Percentiles rank a stretch among this genome's conserved stretches.
These are phyloP conservation scores for Saiga tatarica DNA, from an alignment of 2,113 vertebrate genomes.

Conservation along the genomic window DNA sequence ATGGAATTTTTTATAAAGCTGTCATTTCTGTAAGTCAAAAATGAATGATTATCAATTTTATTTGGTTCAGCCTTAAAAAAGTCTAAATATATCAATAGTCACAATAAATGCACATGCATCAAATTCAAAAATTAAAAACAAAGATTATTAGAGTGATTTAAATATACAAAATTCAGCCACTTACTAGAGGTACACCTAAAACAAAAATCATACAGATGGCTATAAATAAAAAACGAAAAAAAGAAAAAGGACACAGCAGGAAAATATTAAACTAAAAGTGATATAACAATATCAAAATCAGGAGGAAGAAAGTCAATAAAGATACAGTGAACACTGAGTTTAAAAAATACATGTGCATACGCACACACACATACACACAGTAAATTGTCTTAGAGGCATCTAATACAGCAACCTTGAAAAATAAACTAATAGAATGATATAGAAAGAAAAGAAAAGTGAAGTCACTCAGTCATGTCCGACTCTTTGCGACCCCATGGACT, in stretches of 20 bases:
- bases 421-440: not conserved
- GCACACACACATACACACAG: not conserved
- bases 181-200: not conserved
- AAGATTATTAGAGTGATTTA: not conserved
- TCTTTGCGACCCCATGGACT: not conserved
- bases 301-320: not conserved
- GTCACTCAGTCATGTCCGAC: fast-evolving
- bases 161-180: not conserved
- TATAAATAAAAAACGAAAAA: not conserved
- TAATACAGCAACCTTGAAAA: not conserved
- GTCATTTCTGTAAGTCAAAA: not conserved
- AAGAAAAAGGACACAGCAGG: not conserved
- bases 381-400: not conserved
- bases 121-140: slow-evolving; percentile 27
- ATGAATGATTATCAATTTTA: not conserved
- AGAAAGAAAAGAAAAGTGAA: not conserved
- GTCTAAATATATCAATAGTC: not conserved
- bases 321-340: not conserved
- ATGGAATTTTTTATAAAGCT: not conserved
- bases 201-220: not conserved
- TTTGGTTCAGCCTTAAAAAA: not conserved
- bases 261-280: not conserved
- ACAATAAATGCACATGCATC: not conserved
- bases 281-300: not conserved
- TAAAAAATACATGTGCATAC: not conserved